Conservation (phyloP, 2,113 vertebrate species). For the Elephantulus edwardii region DNA sequence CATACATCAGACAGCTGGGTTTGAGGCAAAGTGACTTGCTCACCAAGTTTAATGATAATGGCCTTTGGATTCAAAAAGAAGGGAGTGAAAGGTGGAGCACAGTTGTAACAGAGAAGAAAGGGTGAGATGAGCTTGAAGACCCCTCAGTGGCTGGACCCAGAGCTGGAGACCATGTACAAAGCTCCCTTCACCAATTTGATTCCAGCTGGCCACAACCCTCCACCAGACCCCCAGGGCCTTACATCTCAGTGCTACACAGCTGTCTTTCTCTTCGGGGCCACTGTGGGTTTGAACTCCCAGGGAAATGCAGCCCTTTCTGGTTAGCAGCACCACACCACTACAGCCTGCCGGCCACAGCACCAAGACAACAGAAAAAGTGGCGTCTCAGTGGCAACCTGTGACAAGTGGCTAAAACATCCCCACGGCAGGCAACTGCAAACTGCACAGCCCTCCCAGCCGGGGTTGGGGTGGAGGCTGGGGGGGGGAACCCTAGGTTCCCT, state of each 20-base stretch:
- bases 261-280: too few species aligned
- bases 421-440: not conserved
- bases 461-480: fast-evolving
- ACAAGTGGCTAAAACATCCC: not conserved
- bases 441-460: fast-evolving
- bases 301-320: too few species aligned
- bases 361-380: not conserved
- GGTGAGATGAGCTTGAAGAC: not conserved
- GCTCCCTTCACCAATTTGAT: too few species aligned
- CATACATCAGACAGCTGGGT: constrained; percentile 60
- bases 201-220: too few species aligned
- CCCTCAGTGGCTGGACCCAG: not conserved
- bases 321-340: too few species aligned
- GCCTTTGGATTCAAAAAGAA: constrained; percentile 61
- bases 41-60: constrained; percentile 50
- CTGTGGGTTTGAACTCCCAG: too few species aligned
- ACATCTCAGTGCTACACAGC: too few species aligned
- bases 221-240: too few species aligned
- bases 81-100: constrained; percentile 45
- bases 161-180: not conserved
- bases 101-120: not conserved
- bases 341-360: too few species aligned
- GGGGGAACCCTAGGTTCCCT: not conserved
- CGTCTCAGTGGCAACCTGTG: not conserved
- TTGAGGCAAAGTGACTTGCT: constrained; percentile 40